Evolutionary conservation across 2,113 vertebrate species (phyloP).

Genomic region (Passer montanus): DNA sequence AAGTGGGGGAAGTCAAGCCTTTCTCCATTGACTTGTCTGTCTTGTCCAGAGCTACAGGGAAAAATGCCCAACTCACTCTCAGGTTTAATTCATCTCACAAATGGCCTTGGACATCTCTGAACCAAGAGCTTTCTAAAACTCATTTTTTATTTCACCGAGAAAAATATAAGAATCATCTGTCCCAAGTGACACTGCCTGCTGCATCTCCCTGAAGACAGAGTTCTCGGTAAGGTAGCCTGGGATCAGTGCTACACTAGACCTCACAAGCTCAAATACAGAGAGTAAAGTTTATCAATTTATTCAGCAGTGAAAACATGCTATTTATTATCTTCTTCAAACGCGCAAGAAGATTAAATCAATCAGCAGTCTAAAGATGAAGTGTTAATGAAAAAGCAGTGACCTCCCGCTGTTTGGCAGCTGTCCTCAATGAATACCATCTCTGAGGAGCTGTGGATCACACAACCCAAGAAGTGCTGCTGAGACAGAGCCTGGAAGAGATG

Average conservation of each 20-base stretch:
- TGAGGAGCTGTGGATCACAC: not conserved
- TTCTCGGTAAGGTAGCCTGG: not conserved
- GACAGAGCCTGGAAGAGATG: not conserved
- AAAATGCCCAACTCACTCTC: not conserved
- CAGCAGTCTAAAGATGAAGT: not conserved
- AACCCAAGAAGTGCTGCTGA: not conserved
- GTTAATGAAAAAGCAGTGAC: conserved; percentile 22
- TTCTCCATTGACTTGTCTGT: too few species aligned
- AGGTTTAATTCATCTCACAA: not conserved
- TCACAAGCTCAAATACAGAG: not conserved
- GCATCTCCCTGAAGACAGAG: not conserved
- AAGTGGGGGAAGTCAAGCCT: not conserved
- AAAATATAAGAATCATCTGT: not conserved
- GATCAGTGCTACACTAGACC: not conserved
- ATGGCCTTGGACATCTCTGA: not conserved
- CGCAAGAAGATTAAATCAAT: not conserved
- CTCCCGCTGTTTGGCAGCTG: not conserved
- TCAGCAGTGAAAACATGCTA: not conserved
- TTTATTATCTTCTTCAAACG: conserved; percentile 20
- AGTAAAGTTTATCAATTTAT: not conserved
- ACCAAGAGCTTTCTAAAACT: not conserved
- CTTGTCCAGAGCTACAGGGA: not conserved
- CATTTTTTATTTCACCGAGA: not conserved
- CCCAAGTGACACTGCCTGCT: not conserved
- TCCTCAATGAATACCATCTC: not conserved